Evolutionary conservation across 2,113 vertebrate genomes (phyloP).

Genomic region (Pomatostomus ruficeps): DNA sequence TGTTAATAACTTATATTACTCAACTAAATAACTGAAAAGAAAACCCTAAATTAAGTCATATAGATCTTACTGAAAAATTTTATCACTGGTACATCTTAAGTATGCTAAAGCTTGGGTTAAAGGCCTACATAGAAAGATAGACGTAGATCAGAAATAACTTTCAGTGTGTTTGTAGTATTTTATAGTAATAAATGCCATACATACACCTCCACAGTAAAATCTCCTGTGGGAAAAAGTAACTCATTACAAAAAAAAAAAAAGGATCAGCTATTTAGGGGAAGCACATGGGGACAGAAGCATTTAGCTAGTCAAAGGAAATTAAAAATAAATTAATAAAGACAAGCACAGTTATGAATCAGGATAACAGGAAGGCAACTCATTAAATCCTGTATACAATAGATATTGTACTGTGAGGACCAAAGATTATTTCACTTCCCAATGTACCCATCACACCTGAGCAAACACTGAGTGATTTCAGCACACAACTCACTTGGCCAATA

Average conservation of each 20-base stretch:
- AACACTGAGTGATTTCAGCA: constrained; percentile 8
- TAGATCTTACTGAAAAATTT: not conserved
- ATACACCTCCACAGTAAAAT: not conserved
- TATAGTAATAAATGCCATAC: not conserved
- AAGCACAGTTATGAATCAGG: not conserved
- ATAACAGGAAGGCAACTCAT: constrained; percentile 6
- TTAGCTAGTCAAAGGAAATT: not conserved
- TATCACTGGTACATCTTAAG: not conserved
- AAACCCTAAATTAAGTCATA: not conserved
- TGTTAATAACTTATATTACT: not conserved
- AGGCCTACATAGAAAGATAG: not conserved
- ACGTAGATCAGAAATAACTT: not conserved
- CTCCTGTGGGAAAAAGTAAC: not conserved
- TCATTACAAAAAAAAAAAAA: not conserved
- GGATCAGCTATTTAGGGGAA: not conserved
- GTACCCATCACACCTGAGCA: not conserved
- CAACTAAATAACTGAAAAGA: not conserved
- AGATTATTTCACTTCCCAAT: constrained; percentile 19
- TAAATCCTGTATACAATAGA: not conserved
- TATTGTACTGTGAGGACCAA: not conserved
- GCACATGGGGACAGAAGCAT: not conserved
- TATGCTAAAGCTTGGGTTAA: not conserved
- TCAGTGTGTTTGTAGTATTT: not conserved
- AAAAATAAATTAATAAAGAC: not conserved
- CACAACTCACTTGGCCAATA: not conserved